Conservation (phyloP, 2,888 invertebrate species). For the Melangyna quadrimaculata region DNA sequence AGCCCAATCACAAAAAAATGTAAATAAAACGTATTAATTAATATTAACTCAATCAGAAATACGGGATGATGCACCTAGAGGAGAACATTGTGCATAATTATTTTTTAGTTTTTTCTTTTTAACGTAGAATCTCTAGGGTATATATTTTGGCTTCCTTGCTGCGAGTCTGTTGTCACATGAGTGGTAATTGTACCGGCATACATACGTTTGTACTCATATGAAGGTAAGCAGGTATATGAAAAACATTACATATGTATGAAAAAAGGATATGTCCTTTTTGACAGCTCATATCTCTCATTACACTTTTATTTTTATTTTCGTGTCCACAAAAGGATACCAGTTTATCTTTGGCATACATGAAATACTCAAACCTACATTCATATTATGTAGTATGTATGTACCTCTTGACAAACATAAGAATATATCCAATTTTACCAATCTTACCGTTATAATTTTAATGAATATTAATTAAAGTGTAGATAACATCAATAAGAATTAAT, state of each 20-base stretch:
- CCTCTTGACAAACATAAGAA: slow-evolving; percentile 29
- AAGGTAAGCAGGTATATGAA: too few relatives aligned
- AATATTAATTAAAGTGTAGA: slow-evolving; percentile 71
- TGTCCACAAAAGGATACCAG: slow-evolving; percentile 3
- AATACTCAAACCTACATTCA: neutral
- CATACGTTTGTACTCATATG: too few relatives aligned
- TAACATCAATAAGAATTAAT: slow-evolving; percentile 68
- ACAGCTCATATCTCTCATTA: neutral
- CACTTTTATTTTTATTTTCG: slow-evolving; percentile 1
- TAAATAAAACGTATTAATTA: slow-evolving; percentile 20
- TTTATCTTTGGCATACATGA: neutral
- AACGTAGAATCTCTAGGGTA: neutral
- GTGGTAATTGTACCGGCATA: slow-evolving; percentile 1
- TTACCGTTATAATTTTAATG: slow-evolving; percentile 70
- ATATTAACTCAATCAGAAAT: slow-evolving; percentile 15
- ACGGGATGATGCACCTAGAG: neutral
- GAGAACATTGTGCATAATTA: neutral
- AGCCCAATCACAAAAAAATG: neutral
- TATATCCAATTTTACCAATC: slow-evolving; percentile 60
- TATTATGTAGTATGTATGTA: too few relatives aligned
- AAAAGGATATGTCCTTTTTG: slow-evolving; percentile 23
- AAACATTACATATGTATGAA: slow-evolving; percentile 58
- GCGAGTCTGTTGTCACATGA: neutral
- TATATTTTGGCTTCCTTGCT: neutral
- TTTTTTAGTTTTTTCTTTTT: neutral